These are phyloP conservation scores for Talpa occidentalis DNA, from an alignment of 2,113 vertebrate genomes.

Conservation along the genomic window DNA sequence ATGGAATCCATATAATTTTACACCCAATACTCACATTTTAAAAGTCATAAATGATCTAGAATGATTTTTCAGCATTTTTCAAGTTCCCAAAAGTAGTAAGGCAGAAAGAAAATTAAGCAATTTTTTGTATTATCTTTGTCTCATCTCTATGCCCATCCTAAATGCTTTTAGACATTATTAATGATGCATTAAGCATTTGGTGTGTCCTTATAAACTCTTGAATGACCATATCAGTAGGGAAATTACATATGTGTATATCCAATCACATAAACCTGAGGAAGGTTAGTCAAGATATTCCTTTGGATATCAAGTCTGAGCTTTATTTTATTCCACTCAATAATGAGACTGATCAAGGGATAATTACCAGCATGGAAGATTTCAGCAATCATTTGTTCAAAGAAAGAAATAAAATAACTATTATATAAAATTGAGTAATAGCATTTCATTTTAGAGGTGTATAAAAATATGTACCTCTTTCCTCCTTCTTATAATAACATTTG, in stretches of 20 bases:
- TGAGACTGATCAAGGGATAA: background rate
- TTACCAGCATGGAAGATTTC: background rate
- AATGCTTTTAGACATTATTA: background rate
- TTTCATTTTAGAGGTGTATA: background rate
- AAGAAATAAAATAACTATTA: slow-evolving; percentile 6
- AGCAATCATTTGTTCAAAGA: background rate
- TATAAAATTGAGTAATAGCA: background rate
- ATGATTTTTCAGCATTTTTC: background rate
- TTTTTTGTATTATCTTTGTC: background rate
- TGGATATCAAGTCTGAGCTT: background rate
- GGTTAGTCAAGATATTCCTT: slow-evolving; percentile 10
- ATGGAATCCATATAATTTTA: background rate
- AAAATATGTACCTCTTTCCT: background rate
- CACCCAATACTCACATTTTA: background rate
- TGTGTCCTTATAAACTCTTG: background rate
- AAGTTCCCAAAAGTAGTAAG: background rate
- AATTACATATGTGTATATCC: accelerated
- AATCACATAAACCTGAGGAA: accelerated
- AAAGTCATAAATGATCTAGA: background rate
- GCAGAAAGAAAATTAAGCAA: slow-evolving; percentile 17
- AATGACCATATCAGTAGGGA: background rate
- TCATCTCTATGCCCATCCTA: background rate
- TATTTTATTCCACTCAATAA: slow-evolving; percentile 41
- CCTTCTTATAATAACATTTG: background rate
- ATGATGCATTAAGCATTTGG: background rate